These are phyloP conservation scores for Hiodon tergisus DNA, from an alignment of 2,113 vertebrate genomes.

Conservation along the genomic window DNA sequence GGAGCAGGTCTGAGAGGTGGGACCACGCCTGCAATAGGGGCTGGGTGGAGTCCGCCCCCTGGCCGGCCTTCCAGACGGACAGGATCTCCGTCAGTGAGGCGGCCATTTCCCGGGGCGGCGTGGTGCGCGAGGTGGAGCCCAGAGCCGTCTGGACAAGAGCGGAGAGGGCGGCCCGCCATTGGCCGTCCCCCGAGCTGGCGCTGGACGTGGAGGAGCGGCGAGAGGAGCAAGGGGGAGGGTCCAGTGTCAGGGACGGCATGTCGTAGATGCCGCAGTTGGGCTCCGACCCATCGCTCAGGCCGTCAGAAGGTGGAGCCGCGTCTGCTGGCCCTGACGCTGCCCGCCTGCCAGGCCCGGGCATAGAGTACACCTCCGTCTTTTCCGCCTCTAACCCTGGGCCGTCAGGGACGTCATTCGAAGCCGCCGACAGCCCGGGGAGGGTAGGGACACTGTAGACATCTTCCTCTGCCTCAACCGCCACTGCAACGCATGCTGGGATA, in stretches of 20 bases:
- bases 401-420: conserved; percentile 46
- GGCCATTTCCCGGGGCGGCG: conserved; percentile 55
- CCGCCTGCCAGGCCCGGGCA: conserved; percentile 54
- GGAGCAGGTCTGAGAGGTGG: conserved; percentile 59
- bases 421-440: conserved; percentile 61
- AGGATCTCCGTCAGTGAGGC: conserved; percentile 63
- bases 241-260: conserved; percentile 66
- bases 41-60: conserved; percentile 50
- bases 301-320: conserved; percentile 40
- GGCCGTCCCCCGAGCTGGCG: conserved; percentile 62
- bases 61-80: conserved; percentile 62
- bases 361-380: conserved; percentile 33
- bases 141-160: conserved; percentile 59
- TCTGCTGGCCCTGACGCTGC: background rate
- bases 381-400: conserved; percentile 33
- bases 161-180: conserved; percentile 59
- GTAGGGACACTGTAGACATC: conserved; percentile 69
- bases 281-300: conserved; percentile 41
- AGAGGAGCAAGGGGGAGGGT: conserved; percentile 48
- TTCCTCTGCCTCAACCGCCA: conserved; percentile 44
- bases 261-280: conserved; percentile 74
- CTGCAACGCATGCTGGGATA: conserved; percentile 40
- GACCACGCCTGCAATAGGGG: conserved; percentile 64
- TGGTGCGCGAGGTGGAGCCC: conserved; percentile 37
- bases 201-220: conserved; percentile 65